phyloP scores from a whole-genome alignment of 37 sponge, comb jelly and placozoan genomes.

The Tethya wilhelma region DNA sequence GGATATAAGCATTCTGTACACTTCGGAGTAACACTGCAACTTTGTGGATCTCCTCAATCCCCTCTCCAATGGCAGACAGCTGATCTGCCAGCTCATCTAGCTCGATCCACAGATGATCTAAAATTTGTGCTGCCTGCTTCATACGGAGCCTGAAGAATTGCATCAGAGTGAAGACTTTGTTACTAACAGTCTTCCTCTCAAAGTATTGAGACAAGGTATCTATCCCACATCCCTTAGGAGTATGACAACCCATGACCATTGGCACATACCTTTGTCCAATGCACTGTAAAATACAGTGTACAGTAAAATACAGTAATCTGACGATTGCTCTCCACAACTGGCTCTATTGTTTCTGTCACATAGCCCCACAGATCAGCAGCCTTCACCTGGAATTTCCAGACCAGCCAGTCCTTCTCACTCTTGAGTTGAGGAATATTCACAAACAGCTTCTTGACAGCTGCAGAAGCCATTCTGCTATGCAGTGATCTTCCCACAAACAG shows the following conservation, averaged over 20 bases:
- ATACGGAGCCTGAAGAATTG: conserved; percentile 27
- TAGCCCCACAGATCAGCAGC: conserved; percentile 18
- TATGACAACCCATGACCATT: conserved; percentile 17
- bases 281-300: conserved; percentile 23
- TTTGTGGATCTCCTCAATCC: conserved; percentile 26
- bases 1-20: conserved; percentile 30
- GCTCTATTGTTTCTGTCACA: conserved; percentile 4
- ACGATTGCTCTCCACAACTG: not conserved
- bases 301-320: conserved; percentile 11
- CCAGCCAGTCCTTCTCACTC: conserved; percentile 18
- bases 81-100: conserved; percentile 19
- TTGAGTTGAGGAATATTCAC: conserved; percentile 29
- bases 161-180: conserved; percentile 46
- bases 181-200: conserved; percentile 36
- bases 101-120: conserved; percentile 2
- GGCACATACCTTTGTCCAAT: conserved; percentile 31
- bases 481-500: too few relatives aligned
- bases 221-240: conserved; percentile 21
- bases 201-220: conserved; percentile 23
- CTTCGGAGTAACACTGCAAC: conserved; percentile 31
- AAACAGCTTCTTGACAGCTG: not conserved
- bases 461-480: not conserved
- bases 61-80: conserved; percentile 7
- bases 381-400: conserved; percentile 19
- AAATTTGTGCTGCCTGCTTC: conserved; percentile 26